Evolutionary conservation across 1,140 invertebrate genomes (phyloP).

Genomic region (Drosophila littoralis): DNA sequence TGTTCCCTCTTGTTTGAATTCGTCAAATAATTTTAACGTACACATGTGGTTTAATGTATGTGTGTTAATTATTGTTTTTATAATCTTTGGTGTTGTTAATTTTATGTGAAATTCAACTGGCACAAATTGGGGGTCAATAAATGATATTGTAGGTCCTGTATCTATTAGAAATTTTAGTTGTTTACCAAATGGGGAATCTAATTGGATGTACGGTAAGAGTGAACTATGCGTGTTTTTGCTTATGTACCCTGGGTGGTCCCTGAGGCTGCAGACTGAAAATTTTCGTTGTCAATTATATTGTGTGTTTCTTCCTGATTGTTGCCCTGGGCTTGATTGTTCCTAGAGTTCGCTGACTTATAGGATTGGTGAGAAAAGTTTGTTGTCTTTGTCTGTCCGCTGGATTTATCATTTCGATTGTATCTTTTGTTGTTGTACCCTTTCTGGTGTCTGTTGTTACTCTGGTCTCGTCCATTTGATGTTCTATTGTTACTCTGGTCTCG

Average conservation of each 20-base stretch:
- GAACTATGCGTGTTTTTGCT: too few relatives aligned
- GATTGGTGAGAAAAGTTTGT: not conserved
- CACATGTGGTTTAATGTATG: too few relatives aligned
- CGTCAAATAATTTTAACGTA: not conserved
- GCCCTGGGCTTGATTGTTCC: not conserved
- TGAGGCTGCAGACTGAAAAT: not conserved
- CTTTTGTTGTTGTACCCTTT: not conserved
- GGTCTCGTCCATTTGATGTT: not conserved
- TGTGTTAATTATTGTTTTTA: not conserved
- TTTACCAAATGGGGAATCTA: not conserved
- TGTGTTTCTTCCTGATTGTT: not conserved
- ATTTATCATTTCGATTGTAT: not conserved
- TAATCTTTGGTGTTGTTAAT: not conserved
- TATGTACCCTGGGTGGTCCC: too few relatives aligned
- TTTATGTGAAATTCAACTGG: not conserved
- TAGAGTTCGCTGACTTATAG: not conserved
- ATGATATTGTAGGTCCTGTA: not conserved
- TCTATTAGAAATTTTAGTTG: constrained; percentile 5
- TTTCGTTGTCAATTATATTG: not conserved
- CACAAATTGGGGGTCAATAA: not conserved
- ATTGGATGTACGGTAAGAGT: too few relatives aligned
- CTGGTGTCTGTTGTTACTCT: not conserved
- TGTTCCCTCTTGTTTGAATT: not conserved
- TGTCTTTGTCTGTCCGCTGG: not conserved
- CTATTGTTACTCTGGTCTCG: not conserved